phyloP scores from a whole-genome alignment of 1,140 invertebrate genomes.

The Cydia fagiglandana region DNA sequence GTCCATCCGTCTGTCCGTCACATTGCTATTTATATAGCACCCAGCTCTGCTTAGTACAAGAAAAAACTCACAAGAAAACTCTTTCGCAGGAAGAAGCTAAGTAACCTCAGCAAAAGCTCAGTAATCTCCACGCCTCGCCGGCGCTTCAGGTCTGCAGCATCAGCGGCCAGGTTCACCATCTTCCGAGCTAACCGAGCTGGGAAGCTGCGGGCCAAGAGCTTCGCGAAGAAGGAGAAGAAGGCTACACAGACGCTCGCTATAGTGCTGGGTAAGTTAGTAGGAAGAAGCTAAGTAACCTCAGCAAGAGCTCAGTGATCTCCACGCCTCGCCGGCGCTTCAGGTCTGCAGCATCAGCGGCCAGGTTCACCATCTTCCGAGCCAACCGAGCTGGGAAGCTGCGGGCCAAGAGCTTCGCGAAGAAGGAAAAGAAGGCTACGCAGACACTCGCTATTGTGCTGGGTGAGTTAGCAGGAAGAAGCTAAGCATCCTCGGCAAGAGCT shows the following conservation, averaged over 20 bases:
- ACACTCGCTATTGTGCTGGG: conserved; percentile 97
- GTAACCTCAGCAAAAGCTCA: conserved; percentile 62
- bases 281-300: conserved; percentile 65
- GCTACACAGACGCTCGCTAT: conserved; percentile 99
- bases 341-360: conserved; percentile 80
- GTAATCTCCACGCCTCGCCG: conserved; percentile 65
- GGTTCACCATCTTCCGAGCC: conserved; percentile 94
- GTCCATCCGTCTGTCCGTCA: too few species aligned
- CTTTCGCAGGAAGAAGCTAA: conserved; percentile 63
- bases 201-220: conserved; percentile 95
- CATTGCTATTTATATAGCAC: too few species aligned
- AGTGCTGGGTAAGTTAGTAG: conserved; percentile 85
- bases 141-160: conserved; percentile 66
- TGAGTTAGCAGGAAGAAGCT: conserved; percentile 66
- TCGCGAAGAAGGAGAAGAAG: conserved; percentile 97
- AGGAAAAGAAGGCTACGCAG: conserved; percentile 99
- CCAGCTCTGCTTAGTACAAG: not conserved
- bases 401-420: conserved; percentile 96
- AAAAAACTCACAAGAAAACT: conserved; percentile 5
- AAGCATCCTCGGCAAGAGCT: conserved; percentile 62
- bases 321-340: conserved; percentile 68
- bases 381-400: conserved; percentile 94
- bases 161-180: conserved; percentile 92
- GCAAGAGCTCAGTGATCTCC: conserved; percentile 63
- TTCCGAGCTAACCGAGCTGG: conserved; percentile 95